These are phyloP conservation scores for Cephus nigrinus DNA, from an alignment of 2,888 invertebrate species.

Conservation along the genomic window DNA sequence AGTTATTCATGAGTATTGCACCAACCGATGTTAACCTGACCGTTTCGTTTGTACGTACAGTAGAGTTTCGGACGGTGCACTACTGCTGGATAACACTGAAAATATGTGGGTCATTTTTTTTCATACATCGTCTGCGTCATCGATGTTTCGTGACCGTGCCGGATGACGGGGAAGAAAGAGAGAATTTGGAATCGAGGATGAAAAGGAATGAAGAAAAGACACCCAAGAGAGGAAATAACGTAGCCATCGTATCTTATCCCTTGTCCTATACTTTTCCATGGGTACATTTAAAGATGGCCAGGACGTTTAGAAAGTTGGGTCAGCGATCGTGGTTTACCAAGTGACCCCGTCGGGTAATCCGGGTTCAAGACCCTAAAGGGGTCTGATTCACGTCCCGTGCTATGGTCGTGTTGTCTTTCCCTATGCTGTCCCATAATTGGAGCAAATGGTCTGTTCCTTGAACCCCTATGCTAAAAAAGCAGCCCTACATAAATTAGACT, in stretches of 20 bases:
- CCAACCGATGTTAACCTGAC: neutral
- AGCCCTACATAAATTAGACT: neutral
- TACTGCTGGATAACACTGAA: neutral
- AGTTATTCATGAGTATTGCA: neutral
- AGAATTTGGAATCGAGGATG: neutral
- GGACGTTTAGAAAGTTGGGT: neutral
- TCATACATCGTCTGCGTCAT: neutral
- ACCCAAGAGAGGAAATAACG: neutral
- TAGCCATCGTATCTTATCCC: neutral
- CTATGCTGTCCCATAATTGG: conserved; percentile 3
- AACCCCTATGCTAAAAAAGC: neutral
- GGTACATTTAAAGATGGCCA: neutral
- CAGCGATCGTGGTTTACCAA: conserved; percentile 6
- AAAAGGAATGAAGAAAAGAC: neutral
- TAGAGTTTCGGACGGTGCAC: neutral
- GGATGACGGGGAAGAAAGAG: neutral
- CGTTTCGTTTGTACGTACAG: neutral
- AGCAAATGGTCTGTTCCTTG: conserved; percentile 5
- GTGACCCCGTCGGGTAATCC: conserved; percentile 1
- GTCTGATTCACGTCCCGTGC: conserved; percentile 6
- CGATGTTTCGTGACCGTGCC: neutral
- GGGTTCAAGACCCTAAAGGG: conserved; percentile 8
- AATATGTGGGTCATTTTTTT: neutral
- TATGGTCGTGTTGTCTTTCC: neutral
- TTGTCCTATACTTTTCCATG: neutral